A percentile compares a stretch with the other conserved stretches of the same genome.
phyloP scores from a whole-genome alignment of 2,113 vertebrate genomes.

The Synodontis membranacea region DNA sequence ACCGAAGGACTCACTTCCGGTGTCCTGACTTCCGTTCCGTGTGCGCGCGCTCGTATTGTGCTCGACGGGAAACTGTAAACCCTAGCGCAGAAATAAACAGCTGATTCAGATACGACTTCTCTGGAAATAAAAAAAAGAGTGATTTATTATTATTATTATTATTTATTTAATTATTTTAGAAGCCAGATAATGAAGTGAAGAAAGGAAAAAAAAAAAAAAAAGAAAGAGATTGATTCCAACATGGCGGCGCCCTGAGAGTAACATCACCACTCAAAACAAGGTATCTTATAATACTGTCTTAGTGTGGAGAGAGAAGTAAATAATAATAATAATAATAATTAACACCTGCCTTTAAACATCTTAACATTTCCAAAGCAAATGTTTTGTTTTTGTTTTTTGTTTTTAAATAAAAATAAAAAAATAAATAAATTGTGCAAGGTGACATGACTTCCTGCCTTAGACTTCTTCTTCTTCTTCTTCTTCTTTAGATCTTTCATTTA shows the following conservation, averaged over 20 bases:
- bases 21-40: neutral
- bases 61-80: slow-evolving; percentile 29
- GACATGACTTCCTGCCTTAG: neutral
- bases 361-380: neutral
- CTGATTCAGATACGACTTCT: too few species aligned
- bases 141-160: too few species aligned
- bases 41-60: slow-evolving; percentile 42
- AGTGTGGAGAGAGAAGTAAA: too few species aligned
- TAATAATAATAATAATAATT: too few species aligned
- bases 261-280: neutral
- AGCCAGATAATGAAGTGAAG: neutral
- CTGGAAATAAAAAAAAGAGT: too few species aligned
- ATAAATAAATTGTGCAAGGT: too few species aligned
- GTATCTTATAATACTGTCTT: neutral
- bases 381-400: too few species aligned
- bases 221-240: slow-evolving; percentile 4
- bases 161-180: neutral
- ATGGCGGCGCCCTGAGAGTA: slow-evolving; percentile 39
- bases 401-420: too few species aligned
- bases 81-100: too few species aligned
- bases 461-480: too few species aligned
- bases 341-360: neutral
- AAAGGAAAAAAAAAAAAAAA: too few species aligned
- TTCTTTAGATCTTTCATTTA: too few species aligned
- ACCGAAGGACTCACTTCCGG: slow-evolving; percentile 60